Percentiles rank a stretch among this genome's conserved stretches.
These are phyloP conservation scores for Ceraclea dissimilis DNA, from an alignment of 2,888 invertebrate species.

Conservation along the genomic window DNA sequence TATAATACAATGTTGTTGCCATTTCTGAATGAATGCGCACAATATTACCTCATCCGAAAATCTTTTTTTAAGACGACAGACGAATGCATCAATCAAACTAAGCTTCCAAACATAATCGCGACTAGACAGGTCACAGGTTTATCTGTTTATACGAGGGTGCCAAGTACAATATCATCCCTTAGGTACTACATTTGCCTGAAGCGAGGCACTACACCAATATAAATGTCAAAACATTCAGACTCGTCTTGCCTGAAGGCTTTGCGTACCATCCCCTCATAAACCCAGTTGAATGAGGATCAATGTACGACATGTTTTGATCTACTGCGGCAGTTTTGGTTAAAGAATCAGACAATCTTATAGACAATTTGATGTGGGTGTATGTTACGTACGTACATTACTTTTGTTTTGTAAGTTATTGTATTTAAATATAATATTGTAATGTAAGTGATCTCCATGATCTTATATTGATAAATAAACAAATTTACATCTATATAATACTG, in stretches of 20 bases:
- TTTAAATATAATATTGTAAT: too few relatives aligned
- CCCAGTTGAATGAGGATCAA: neutral
- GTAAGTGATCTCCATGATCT: too few relatives aligned
- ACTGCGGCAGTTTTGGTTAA: too few relatives aligned
- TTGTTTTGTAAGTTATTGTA: too few relatives aligned
- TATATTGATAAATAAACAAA: too few relatives aligned
- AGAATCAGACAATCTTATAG: too few relatives aligned
- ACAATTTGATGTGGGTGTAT: too few relatives aligned
- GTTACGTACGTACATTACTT: too few relatives aligned
- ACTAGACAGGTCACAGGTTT: conserved; percentile 22
- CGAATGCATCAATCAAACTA: conserved; percentile 25
- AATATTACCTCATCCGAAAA: conserved; percentile 2
- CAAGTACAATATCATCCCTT: conserved; percentile 3
- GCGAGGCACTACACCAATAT: conserved; percentile 10
- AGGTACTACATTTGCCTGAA: neutral
- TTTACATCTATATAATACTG: too few relatives aligned
- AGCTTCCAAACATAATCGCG: conserved; percentile 23
- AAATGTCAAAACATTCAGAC: conserved; percentile 10
- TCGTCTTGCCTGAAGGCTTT: neutral
- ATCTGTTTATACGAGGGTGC: conserved; percentile 23
- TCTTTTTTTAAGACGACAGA: conserved; percentile 18
- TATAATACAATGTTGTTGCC: neutral
- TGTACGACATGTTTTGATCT: too few relatives aligned
- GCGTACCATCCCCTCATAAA: neutral
- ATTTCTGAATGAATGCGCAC: neutral